Percentiles rank a stretch among this genome's conserved stretches.
Evolutionary conservation across 2,888 invertebrate species (phyloP).

Genomic region (Trichogramma dendrolimi): DNA sequence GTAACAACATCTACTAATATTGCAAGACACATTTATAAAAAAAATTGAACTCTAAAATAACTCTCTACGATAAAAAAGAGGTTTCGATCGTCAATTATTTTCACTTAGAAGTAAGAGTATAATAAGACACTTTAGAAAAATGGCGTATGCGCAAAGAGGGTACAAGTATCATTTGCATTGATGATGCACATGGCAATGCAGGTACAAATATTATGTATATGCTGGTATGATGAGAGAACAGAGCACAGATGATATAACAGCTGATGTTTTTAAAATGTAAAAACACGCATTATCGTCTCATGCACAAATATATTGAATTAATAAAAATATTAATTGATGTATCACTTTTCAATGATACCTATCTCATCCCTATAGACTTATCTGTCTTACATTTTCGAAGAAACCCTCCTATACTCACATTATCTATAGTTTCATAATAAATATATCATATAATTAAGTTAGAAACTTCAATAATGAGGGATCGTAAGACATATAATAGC

Average conservation of each 20-base stretch:
- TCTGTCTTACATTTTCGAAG: constrained; percentile 44
- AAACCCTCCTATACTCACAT: constrained; percentile 36
- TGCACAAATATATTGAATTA: constrained; percentile 16
- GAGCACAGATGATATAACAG: constrained; percentile 25
- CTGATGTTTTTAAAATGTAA: constrained; percentile 17
- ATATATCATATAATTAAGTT: constrained; percentile 1
- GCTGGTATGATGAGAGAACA: constrained; percentile 21
- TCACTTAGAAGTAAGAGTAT: constrained; percentile 12
- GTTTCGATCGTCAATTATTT: constrained; percentile 29
- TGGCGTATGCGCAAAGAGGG: constrained; percentile 8
- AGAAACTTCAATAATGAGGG: neutral
- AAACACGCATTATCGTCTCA: constrained; percentile 21
- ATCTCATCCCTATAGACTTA: constrained; percentile 41
- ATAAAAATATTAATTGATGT: constrained; percentile 11
- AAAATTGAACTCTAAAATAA: constrained; percentile 23
- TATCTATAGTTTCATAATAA: constrained; percentile 14
- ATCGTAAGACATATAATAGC: constrained; percentile 8
- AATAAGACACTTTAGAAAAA: constrained; percentile 24
- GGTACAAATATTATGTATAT: constrained; percentile 25
- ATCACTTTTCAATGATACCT: constrained; percentile 21
- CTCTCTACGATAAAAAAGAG: constrained; percentile 20
- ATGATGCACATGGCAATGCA: constrained; percentile 24
- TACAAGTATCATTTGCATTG: constrained; percentile 9
- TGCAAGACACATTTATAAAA: constrained; percentile 23
- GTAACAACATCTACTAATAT: constrained; percentile 9